These are phyloP conservation scores for Rhabdophis nuchalis DNA, from an alignment of 2,797 vertebrate species.

Conservation along the genomic window DNA sequence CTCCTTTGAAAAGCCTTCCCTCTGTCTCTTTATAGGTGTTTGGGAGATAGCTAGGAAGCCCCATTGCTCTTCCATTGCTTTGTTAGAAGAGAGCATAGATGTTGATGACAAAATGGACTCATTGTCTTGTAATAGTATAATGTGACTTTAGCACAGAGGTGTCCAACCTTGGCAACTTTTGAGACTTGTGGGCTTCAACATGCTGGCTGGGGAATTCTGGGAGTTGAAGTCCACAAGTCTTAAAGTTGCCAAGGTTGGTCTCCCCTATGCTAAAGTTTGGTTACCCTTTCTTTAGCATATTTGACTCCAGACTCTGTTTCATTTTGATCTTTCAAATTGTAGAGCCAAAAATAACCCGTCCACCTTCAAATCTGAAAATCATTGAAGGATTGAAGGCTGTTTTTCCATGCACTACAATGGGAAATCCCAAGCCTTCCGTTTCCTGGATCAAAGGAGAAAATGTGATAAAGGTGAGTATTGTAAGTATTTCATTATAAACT, in stretches of 20 bases:
- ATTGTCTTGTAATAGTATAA: neutral
- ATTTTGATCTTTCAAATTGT: slow-evolving; percentile 52
- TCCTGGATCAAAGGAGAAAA: slow-evolving; percentile 94
- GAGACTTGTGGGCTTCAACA: neutral
- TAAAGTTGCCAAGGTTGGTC: neutral
- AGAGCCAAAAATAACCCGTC: slow-evolving; percentile 95
- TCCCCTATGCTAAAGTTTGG: neutral
- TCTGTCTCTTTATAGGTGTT: neutral
- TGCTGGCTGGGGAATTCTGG: neutral
- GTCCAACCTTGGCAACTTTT: neutral
- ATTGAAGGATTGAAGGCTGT: slow-evolving; percentile 91
- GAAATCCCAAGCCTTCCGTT: slow-evolving; percentile 94
- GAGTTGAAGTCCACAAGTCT: neutral
- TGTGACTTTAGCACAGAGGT: neutral
- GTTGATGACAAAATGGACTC: neutral
- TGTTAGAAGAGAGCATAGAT: neutral
- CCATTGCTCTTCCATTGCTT: neutral
- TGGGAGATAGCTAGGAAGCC: neutral
- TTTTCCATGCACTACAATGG: slow-evolving; percentile 87
- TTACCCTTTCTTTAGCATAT: neutral
- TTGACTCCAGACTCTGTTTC: neutral
- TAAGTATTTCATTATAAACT: neutral
- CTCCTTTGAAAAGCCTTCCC: neutral
- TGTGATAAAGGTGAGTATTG: slow-evolving; percentile 81
- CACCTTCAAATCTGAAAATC: slow-evolving; percentile 86